Percentiles rank a stretch among this genome's conserved stretches.
Evolutionary conservation across 2,113 vertebrate species (phyloP).

Genomic region (Anser brachyrhynchus): DNA sequence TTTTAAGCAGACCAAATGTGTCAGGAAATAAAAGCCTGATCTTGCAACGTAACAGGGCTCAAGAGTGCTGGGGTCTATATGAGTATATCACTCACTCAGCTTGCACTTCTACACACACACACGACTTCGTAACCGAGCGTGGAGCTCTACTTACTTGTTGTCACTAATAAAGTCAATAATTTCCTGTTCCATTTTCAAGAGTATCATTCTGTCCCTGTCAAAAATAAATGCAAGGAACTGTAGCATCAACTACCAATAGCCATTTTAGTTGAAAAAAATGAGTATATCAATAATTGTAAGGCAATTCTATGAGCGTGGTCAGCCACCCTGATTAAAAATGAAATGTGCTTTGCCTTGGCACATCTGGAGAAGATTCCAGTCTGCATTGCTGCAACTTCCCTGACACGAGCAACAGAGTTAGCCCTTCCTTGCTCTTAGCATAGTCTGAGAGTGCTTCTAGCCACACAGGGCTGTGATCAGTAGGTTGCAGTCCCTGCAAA

Average conservation of each 20-base stretch:
- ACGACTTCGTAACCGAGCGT: background rate
- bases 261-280: background rate
- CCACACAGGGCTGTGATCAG: background rate
- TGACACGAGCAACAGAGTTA: background rate
- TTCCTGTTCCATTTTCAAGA: conserved; percentile 96
- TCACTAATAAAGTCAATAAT: conserved; percentile 94
- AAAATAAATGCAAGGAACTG: conserved; percentile 48
- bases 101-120: rapidly evolving
- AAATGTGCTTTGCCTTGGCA: background rate
- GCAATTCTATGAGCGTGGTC: rapidly evolving
- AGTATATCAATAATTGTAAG: background rate
- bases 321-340: background rate
- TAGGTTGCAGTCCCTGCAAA: rapidly evolving
- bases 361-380: background rate
- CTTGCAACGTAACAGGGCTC: background rate
- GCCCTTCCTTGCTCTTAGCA: background rate
- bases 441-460: background rate
- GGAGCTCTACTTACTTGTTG: conserved; percentile 82
- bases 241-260: background rate
- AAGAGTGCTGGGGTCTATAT: background rate
- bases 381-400: background rate
- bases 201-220: conserved; percentile 92
- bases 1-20: background rate
- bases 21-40: conserved; percentile 24
- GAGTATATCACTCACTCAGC: rapidly evolving